Percentiles rank a stretch among this genome's conserved stretches.
These are phyloP conservation scores for Eupithecia pulchellata DNA, from an alignment of 2,888 invertebrate genomes.

Conservation along the genomic window DNA sequence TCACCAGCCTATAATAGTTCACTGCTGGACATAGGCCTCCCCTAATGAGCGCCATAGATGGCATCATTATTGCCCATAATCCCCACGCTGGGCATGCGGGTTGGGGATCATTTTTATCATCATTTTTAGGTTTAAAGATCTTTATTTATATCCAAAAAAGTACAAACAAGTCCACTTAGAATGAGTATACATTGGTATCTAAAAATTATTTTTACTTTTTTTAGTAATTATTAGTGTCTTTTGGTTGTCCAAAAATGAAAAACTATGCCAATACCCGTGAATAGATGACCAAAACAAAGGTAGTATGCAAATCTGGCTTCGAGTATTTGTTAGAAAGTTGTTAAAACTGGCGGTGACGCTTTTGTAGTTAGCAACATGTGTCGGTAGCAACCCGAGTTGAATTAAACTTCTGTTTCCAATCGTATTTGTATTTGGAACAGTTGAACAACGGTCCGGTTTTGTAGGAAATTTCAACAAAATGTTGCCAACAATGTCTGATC, in stretches of 20 bases:
- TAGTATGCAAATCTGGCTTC: not conserved
- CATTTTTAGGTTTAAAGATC: too few relatives aligned
- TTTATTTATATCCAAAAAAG: too few relatives aligned
- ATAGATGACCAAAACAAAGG: conserved; percentile 4
- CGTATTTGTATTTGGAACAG: conserved; percentile 11
- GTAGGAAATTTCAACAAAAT: not conserved
- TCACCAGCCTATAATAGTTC: too few relatives aligned
- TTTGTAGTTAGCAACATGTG: conserved; percentile 23
- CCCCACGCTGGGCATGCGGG: too few relatives aligned
- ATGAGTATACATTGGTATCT: too few relatives aligned
- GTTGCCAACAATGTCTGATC: not conserved
- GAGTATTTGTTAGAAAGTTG: conserved; percentile 14
- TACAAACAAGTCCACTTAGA: too few relatives aligned
- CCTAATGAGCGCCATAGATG: too few relatives aligned
- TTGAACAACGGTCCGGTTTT: not conserved
- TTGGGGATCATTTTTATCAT: too few relatives aligned
- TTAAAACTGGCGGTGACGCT: conserved; percentile 6
- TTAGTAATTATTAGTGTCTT: not conserved
- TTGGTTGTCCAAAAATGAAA: not conserved
- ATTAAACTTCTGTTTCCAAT: conserved; percentile 21
- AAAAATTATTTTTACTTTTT: too few relatives aligned
- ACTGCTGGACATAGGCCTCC: too few relatives aligned
- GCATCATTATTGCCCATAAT: too few relatives aligned
- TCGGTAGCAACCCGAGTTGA: conserved; percentile 18
- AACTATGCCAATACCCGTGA: not conserved